Evolutionary conservation across 2,113 vertebrate species (phyloP).

Genomic region (Tapirus terrestris): DNA sequence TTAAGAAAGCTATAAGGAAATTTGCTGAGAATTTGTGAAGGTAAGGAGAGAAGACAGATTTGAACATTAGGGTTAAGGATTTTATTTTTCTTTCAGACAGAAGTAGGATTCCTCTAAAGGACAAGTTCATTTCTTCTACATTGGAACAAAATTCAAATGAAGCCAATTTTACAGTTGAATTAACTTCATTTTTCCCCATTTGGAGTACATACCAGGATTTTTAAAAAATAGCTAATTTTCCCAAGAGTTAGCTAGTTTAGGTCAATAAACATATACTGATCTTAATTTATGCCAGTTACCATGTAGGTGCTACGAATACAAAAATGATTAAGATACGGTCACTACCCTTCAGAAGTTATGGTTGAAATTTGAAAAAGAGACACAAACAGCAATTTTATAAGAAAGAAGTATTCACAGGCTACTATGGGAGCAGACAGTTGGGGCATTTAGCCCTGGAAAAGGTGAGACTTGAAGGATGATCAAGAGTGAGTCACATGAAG

Average conservation of each 20-base stretch:
- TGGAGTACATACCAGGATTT: background rate
- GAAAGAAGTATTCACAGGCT: background rate
- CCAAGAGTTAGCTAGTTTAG: background rate
- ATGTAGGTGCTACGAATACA: background rate
- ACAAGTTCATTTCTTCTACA: background rate
- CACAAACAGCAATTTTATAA: background rate
- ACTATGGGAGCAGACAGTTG: background rate
- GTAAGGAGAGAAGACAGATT: background rate
- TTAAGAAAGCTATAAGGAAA: background rate
- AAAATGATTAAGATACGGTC: background rate
- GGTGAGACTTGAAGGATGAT: background rate
- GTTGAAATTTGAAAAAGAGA: background rate
- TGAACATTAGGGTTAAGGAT: background rate
- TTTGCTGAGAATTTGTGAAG: background rate
- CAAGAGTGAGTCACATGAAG: background rate
- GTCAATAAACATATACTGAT: background rate
- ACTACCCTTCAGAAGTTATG: background rate
- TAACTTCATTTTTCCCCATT: background rate
- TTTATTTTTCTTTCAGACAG: slow-evolving; percentile 10
- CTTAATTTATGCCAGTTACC: background rate
- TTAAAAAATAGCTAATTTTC: background rate
- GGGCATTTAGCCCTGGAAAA: background rate
- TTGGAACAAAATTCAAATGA: background rate
- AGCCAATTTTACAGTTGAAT: background rate
- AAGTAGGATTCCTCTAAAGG: background rate